Conservation (phyloP, 2,888 invertebrate genomes). For the Agapetus fuscipes region DNA sequence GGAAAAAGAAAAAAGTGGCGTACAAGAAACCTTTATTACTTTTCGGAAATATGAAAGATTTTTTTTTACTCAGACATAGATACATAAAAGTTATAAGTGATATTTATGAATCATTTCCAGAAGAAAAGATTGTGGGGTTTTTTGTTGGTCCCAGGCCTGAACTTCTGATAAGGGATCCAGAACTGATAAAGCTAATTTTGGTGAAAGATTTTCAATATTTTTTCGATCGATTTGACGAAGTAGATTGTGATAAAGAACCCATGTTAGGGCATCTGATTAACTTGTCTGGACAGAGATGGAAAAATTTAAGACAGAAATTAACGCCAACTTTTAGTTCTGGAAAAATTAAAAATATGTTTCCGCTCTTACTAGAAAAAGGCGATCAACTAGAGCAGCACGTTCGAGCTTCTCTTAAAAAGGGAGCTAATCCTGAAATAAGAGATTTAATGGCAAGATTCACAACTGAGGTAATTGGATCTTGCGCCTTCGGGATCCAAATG, state of each 20-base stretch:
- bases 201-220: conserved; percentile 14
- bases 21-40: conserved; percentile 1
- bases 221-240: conserved; percentile 28
- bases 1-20: conserved; percentile 1
- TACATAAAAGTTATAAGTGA: background rate
- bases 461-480: conserved; percentile 24
- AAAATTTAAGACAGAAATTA: conserved; percentile 27
- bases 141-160: conserved; percentile 5
- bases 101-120: background rate
- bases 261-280: conserved; percentile 30
- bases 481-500: conserved; percentile 24
- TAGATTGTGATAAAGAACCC: conserved; percentile 25
- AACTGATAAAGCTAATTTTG: conserved; percentile 6
- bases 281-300: conserved; percentile 30
- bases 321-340: conserved; percentile 32
- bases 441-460: conserved; percentile 15
- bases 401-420: conserved; percentile 1
- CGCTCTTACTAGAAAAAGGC: conserved; percentile 27
- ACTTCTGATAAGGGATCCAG: conserved; percentile 11
- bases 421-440: conserved; percentile 4
- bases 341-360: conserved; percentile 33
- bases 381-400: conserved; percentile 26
- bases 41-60: conserved; percentile 1
- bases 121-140: conserved; percentile 5
- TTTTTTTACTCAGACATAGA: background rate